Evolutionary conservation across 2,888 invertebrate genomes (phyloP), one percentile per base, ranked within the genome.

Genomic region (Salticus scenicus): DNA sequence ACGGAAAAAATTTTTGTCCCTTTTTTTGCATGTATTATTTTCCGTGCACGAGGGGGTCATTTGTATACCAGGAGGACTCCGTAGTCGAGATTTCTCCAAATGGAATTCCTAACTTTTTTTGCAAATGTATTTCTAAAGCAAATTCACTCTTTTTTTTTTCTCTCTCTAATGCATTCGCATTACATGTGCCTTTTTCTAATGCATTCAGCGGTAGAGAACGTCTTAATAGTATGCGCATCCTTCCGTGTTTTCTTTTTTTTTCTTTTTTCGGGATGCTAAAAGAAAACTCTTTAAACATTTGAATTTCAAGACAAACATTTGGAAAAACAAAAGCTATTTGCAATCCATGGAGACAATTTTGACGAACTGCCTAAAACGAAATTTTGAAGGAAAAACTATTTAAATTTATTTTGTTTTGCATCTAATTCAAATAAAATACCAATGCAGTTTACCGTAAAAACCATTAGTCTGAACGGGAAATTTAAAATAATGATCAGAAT

Each of bases 91-190:
- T 82, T 75, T 64, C 64, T 63, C 69, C 82, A 83, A 83, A 83
- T 83, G 82, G 82, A 83, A 83, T 83, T 83, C 75, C 82, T 41
- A 83, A 83, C 82, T 83, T 72, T 47, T 66, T 81, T 76, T 66
- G 42, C 47, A 83, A 83, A 83, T 83, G 76, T 83, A 83, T 83
- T 83, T 76, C 51, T 71, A n/a, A 74, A 57, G 31, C 31, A 75
- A 79, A 80, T 73, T 80, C 69, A 24, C 47, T 37, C 57, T 57
- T 10, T 37, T 47, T 12, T n/a, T n/a, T 47, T 47, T 17, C 17
- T 47, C 17, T 7, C 24, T 57, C 57, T 57, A 57, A 57, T 57
- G 57, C 57, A 80, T 73, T 80, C 74, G 30, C 47, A 28, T 37
- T 80, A 83, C 82, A 72, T 66, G 76, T 42, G 47, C 82, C 57